Base-by-base conservation (phyloP, 2,888 invertebrate species). In the Tetranychus truncatus region DNA sequence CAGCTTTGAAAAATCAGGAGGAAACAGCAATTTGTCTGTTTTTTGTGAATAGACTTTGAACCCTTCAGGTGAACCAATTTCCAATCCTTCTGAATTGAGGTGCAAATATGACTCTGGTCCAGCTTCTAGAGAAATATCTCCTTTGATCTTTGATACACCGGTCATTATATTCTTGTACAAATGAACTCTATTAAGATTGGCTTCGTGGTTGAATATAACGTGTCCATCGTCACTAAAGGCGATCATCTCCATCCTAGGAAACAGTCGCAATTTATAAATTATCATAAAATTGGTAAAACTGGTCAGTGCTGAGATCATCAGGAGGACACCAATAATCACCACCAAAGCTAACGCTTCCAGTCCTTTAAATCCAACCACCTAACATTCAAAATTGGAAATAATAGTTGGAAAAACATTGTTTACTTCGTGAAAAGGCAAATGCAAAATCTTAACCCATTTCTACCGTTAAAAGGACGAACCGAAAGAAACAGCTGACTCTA, bases 261-360 rank as follows among this genome's bases (percentile, higher is more conserved):
- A 65, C 9, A 77, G 45, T 21, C 72, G 55, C 21, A 77, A 73
- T 71, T 74, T 74, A 55, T 74, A 74, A 20, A 77, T 75, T 34
- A 77, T 76, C 9, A 71, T 69, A 11, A 77, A 74, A 45, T 71
- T 74, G 15, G 76, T 74, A 55, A 77, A 74, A 18, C 76, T 76
- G 34, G 76, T 77, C n/a, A 77, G 34, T 5, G 77, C 69, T n/a
- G 77, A 77, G 20, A 77, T 66, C 34, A 77, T 72, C n/a, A 77
- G 71, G 18, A 76, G 73, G 45, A 74, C 69, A 34, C 76, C 73
- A 45, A 77, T 72, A 45, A 77, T 34, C 24, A 75, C 66, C 5
- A 77, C 77, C 15, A 75, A 75, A 21, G 55, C 75, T 15, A 77
- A 67, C 18, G 77, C 75, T 21, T 77, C 77, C 15, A 72, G 45